These are phyloP conservation scores for Ceratosolen solmsi DNA, from an alignment of 1,140 invertebrate genomes.

Conservation along the genomic window DNA sequence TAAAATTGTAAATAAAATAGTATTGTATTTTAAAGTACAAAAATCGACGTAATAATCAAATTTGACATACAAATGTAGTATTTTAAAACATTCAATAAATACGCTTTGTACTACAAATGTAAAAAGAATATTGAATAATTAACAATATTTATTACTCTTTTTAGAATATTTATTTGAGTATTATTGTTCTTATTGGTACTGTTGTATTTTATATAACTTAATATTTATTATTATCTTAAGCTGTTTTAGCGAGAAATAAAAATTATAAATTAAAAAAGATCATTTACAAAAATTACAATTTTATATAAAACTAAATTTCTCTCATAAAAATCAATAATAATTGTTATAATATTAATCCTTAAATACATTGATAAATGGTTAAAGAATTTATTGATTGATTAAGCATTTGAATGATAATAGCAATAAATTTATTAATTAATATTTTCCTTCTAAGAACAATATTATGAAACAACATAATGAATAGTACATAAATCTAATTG, in stretches of 20 bases:
- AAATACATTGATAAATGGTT: too few species aligned
- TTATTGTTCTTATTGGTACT: not conserved
- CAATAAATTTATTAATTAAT: too few species aligned
- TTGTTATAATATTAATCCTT: too few species aligned
- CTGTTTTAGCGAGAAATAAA: not conserved
- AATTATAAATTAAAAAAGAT: not conserved
- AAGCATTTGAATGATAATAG: too few species aligned
- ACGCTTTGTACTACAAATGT: not conserved
- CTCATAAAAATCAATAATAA: too few species aligned
- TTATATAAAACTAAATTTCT: too few species aligned
- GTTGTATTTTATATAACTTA: not conserved
- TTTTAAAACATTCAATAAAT: not conserved
- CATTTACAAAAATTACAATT: too few species aligned
- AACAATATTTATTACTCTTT: not conserved
- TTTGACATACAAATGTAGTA: conserved; percentile 2
- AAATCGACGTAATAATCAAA: not conserved
- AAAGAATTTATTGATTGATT: too few species aligned
- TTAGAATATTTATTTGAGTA: not conserved
- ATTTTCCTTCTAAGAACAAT: too few species aligned
- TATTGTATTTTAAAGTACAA: not conserved
- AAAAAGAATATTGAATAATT: not conserved
- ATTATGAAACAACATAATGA: too few species aligned
- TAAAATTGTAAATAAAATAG: not conserved
- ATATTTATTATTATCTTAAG: not conserved
- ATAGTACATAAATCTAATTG: too few species aligned